These are phyloP conservation scores for Vespertilio murinus DNA, from an alignment of 2,797 vertebrate genomes.

Conservation along the genomic window DNA sequence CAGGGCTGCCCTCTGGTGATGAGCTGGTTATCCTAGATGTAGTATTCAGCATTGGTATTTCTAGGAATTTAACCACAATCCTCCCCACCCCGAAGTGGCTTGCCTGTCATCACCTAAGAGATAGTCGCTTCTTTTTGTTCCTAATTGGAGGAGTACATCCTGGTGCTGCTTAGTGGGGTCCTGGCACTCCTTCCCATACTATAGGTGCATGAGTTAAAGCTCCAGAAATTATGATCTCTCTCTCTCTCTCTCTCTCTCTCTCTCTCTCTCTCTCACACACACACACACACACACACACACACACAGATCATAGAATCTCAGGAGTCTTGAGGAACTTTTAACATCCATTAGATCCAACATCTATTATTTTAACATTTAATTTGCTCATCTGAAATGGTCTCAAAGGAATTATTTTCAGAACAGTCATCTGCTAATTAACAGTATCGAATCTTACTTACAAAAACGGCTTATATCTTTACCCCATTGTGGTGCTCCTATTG, in stretches of 20 bases:
- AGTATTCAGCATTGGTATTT: background rate
- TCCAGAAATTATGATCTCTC: background rate
- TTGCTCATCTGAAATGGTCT: background rate
- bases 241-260: too few species aligned
- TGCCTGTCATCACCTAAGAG: background rate
- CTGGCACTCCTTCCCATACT: rapidly evolving
- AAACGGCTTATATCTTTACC: background rate
- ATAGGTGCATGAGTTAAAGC: background rate
- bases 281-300: too few species aligned
- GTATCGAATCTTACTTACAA: background rate
- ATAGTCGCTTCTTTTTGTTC: background rate
- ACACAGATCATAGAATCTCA: background rate
- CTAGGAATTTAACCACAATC: background rate
- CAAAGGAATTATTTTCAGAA: background rate
- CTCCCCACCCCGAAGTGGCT: background rate
- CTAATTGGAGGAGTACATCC: background rate
- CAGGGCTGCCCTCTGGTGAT: rapidly evolving
- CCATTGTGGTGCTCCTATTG: background rate
- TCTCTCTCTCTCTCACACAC: too few species aligned
- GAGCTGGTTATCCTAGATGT: background rate
- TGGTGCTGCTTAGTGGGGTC: background rate
- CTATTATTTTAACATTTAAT: background rate
- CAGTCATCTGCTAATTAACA: background rate
- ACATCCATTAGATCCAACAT: background rate
- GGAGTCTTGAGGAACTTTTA: conserved; percentile 1